Evolutionary conservation across 2,797 vertebrate genomes (phyloP), one percentile per base, ranked within the genome.

Genomic region (Podarcis lilfordi): DNA sequence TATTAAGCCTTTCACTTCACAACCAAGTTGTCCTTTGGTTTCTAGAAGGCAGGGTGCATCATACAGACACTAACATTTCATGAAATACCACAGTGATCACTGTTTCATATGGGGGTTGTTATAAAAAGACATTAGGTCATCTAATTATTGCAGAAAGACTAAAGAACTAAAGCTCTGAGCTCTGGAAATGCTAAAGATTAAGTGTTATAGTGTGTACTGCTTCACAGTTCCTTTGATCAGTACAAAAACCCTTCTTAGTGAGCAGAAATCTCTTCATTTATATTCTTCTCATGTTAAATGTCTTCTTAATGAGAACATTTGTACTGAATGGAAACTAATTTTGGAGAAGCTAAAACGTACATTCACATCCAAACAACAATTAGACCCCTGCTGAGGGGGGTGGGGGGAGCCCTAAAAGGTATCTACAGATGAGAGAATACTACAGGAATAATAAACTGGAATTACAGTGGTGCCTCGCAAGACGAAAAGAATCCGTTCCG

Each of bases 231-330:
- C 83, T 94, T 95, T 92, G 86, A 93, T 95, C 93, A 82, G 40
- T 91, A 89, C 88, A 75, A 88, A 76, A 92, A 87, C 19, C 32
- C 32, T 32, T 86, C 91, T 89, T 82, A 85, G 79, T 2, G 6
- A 92, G 32, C 71, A n/a, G 75, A 91, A 90, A 88, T 92, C 84
- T 89, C 74, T 92, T 95, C 90, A 93, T 95, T 94, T 94, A 8
- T 90, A 95, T 94, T 94, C 94, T 93, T 84, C 90, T 96, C 91
- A 15, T 85, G 93, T 77, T 89, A 85, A 90, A 83, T 86, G 68
- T 85, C 84, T 91, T 92, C 84, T 87, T 92, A 94, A 94, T 94
- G 91, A 92, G 93, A 95, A 93, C 92, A 92, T 96, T 95, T 92
- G 92, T 95, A 91, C 88, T 90, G 91, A 93, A 92, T 91, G 93